A percentile compares a stretch with the other conserved stretches of the same genome.
Evolutionary conservation across 2,888 invertebrate species (phyloP).

Genomic region (Drosophila siamana): DNA sequence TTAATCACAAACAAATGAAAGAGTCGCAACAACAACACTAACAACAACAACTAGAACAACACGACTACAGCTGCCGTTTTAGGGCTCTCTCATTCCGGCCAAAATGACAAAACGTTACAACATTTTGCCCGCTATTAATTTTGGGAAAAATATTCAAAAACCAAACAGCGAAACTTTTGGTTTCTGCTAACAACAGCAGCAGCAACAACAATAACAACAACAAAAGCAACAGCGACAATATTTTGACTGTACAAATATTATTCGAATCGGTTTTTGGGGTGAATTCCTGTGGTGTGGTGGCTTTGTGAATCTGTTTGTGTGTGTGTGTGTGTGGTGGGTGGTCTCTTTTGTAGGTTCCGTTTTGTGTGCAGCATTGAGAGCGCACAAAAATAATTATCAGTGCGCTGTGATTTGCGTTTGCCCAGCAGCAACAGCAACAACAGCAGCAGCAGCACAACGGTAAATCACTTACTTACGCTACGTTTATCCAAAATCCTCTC

Average conservation of each 20-base stretch:
- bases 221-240: conserved; percentile 22
- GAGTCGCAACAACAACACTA: conserved; percentile 7
- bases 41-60: too few species aligned
- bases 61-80: not conserved
- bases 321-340: conserved; percentile 2
- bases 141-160: conserved; percentile 67
- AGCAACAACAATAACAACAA: conserved; percentile 14
- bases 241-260: conserved; percentile 54
- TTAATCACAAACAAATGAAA: conserved; percentile 75
- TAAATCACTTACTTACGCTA: conserved; percentile 74
- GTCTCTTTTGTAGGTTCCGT: conserved; percentile 14
- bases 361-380: conserved; percentile 39
- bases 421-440: conserved; percentile 22
- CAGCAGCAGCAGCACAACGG: conserved; percentile 34
- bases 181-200: conserved; percentile 31
- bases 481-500: conserved; percentile 37
- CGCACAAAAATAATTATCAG: conserved; percentile 66
- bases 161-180: conserved; percentile 47
- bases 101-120: conserved; percentile 71
- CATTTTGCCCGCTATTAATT: conserved; percentile 76
- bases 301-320: not conserved
- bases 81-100: conserved; percentile 29
- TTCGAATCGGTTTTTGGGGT: conserved; percentile 22
- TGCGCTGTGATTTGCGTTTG: conserved; percentile 45
- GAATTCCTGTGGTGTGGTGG: conserved; percentile 6